phyloP scores from a whole-genome alignment of 2,888 invertebrate species.

The Euphydryas editha region DNA sequence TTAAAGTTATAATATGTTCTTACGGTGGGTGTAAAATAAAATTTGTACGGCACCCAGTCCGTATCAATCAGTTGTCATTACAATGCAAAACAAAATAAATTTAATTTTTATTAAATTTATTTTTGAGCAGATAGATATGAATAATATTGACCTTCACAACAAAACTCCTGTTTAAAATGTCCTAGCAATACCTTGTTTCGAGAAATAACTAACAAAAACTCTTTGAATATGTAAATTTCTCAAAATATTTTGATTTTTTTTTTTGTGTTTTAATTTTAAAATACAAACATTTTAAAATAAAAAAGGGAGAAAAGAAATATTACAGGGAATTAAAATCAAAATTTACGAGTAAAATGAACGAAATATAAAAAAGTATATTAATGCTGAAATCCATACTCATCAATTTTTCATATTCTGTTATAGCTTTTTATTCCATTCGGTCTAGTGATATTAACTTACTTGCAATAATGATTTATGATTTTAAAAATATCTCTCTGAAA shows the following conservation, averaged over 20 bases:
- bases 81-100: too few relatives aligned
- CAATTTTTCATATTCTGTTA: constrained; percentile 28
- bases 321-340: background rate
- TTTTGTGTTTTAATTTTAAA: background rate
- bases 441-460: constrained; percentile 12
- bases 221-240: background rate
- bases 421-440: constrained; percentile 20
- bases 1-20: too few relatives aligned
- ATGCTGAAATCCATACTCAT: constrained; percentile 5
- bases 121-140: background rate
- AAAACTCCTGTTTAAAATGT: background rate
- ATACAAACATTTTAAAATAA: background rate
- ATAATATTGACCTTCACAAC: background rate
- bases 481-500: background rate
- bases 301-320: background rate
- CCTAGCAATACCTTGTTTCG: background rate
- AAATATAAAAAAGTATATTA: constrained; percentile 12
- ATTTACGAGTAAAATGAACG: constrained; percentile 6
- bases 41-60: too few relatives aligned
- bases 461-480: constrained; percentile 1
- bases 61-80: too few relatives aligned
- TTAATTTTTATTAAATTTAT: background rate
- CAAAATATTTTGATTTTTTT: background rate
- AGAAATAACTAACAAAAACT: background rate
- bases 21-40: too few relatives aligned